Percentiles rank a stretch among this genome's conserved stretches.
phyloP scores from a whole-genome alignment of 1,140 invertebrate species.

The Coptotermes formosanus region DNA sequence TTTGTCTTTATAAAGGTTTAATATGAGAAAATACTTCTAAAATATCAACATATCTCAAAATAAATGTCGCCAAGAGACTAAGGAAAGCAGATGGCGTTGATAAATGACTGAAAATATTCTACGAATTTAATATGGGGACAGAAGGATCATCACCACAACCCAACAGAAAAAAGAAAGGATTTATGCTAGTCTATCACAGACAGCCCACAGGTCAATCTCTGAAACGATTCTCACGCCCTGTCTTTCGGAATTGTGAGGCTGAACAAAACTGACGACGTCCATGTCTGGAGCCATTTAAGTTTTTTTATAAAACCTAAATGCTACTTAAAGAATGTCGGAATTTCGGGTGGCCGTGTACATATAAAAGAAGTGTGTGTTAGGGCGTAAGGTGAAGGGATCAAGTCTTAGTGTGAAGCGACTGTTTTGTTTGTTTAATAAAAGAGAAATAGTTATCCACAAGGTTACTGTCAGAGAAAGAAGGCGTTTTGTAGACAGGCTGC shows the following conservation, averaged over 20 bases:
- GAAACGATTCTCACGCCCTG: background rate
- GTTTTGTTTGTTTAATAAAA: conserved; percentile 13
- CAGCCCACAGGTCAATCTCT: background rate
- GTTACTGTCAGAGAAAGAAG: background rate
- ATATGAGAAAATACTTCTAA: background rate
- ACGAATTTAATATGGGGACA: background rate
- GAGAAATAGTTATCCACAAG: background rate
- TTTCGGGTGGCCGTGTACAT: background rate
- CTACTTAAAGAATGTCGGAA: background rate
- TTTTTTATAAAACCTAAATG: background rate
- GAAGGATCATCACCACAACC: no score
- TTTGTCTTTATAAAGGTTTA: background rate
- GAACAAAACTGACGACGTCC: background rate
- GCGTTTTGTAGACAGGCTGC: background rate
- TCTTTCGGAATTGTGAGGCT: background rate
- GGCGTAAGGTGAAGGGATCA: conserved; percentile 12
- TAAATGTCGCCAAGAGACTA: background rate
- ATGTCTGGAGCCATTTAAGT: background rate
- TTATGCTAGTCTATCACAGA: background rate
- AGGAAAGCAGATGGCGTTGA: background rate
- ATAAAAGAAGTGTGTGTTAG: background rate
- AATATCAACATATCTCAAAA: background rate
- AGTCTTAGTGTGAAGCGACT: background rate
- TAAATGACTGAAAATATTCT: background rate
- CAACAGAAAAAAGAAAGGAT: background rate